phyloP scores from a whole-genome alignment of 2,888 invertebrate species.

The Leptinotarsa peninsularis region DNA sequence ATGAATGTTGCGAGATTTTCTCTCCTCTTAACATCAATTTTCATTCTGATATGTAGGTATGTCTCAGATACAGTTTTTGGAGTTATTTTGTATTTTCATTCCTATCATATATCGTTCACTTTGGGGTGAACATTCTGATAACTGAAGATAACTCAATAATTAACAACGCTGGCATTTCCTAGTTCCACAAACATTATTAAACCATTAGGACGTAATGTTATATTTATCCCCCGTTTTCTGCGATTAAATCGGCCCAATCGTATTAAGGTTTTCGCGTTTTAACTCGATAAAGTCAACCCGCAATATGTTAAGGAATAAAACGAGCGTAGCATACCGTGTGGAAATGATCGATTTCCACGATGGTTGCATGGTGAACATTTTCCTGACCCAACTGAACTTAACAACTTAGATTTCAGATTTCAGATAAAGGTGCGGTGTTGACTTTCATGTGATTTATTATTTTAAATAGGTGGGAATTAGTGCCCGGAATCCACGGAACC shows the following conservation, averaged over 20 bases:
- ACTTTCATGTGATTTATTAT: constrained; percentile 56
- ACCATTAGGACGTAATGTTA: constrained; percentile 1
- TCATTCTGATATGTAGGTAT: too few species aligned
- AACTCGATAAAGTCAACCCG: constrained; percentile 8
- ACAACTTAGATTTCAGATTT: constrained; percentile 55
- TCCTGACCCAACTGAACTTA: constrained; percentile 54
- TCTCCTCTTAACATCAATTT: too few species aligned
- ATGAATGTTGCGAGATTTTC: too few species aligned
- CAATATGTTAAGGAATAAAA: constrained; percentile 22
- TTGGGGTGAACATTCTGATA: too few species aligned
- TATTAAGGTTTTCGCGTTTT: constrained; percentile 17
- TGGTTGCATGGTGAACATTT: constrained; percentile 51
- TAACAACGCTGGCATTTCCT: too few species aligned
- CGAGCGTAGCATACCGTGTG: constrained; percentile 24
- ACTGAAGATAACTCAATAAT: too few species aligned
- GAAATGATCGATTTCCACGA: constrained; percentile 48
- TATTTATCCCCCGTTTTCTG: background rate
- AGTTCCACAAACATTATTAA: background rate
- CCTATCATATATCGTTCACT: too few species aligned
- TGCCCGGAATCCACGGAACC: background rate
- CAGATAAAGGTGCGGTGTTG: constrained; percentile 56
- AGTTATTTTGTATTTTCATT: too few species aligned
- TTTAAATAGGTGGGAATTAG: constrained; percentile 40
- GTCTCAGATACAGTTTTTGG: too few species aligned
- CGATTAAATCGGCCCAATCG: constrained; percentile 11